A percentile compares a stretch with the other conserved stretches of the same genome.
These are phyloP conservation scores for Alitta virens DNA, from an alignment of 2,888 invertebrate species.

Conservation along the genomic window DNA sequence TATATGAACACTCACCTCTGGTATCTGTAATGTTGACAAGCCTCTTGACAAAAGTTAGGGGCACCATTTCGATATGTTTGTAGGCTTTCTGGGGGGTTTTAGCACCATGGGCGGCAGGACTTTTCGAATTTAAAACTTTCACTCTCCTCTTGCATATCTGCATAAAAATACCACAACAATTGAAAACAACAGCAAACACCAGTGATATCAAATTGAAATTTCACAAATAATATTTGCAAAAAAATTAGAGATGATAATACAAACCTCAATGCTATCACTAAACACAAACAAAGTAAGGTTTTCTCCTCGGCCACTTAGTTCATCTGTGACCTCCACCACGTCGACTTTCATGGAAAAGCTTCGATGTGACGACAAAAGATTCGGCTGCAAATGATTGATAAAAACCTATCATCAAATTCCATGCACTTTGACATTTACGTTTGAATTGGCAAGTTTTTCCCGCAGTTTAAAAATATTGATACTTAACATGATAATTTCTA, in stretches of 20 bases:
- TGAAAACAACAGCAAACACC: too few species aligned
- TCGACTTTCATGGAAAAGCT: slow-evolving; percentile 83
- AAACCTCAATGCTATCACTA: slow-evolving; percentile 88
- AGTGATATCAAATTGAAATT: too few species aligned
- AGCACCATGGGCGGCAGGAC: slow-evolving; percentile 65
- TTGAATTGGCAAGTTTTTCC: too few species aligned
- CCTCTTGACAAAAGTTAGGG: slow-evolving; percentile 82
- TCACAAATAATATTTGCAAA: background rate
- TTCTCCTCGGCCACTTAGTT: slow-evolving; percentile 81
- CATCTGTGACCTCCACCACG: slow-evolving; percentile 75
- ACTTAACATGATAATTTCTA: too few species aligned
- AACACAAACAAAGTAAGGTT: slow-evolving; percentile 87
- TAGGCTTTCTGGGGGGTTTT: slow-evolving; percentile 69
- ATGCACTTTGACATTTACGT: too few species aligned
- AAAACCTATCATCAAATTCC: too few species aligned
- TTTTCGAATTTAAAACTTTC: slow-evolving; percentile 58
- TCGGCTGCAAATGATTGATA: slow-evolving; percentile 65
- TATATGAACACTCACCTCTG: slow-evolving; percentile 64
- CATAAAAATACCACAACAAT: background rate
- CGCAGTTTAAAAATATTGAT: too few species aligned
- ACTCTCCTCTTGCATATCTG: slow-evolving; percentile 64
- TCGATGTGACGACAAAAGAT: slow-evolving; percentile 90
- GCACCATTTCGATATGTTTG: slow-evolving; percentile 87
- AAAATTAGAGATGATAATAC: background rate
- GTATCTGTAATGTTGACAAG: slow-evolving; percentile 87